Conservation (phyloP, 2,797 vertebrate genomes). For the Spinibarbus caldwelli region DNA sequence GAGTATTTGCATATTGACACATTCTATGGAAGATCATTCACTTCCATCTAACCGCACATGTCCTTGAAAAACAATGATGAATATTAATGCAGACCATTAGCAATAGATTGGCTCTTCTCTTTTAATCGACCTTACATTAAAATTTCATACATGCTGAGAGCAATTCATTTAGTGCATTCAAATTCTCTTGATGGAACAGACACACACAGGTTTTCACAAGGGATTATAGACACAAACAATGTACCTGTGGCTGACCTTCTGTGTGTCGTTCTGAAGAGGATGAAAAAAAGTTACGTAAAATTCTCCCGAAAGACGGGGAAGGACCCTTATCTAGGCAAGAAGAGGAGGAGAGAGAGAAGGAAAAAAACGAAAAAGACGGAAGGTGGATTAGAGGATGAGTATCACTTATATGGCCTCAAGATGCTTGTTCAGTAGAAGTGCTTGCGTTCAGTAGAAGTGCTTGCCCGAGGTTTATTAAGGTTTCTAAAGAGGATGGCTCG, state of each 20-base stretch:
- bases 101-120: slow-evolving; percentile 13
- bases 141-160: slow-evolving; percentile 10
- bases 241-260: slow-evolving; percentile 58
- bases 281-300: slow-evolving; percentile 71
- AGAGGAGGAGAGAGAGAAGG: slow-evolving; percentile 27
- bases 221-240: slow-evolving; percentile 45
- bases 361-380: neutral
- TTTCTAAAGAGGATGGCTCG: neutral
- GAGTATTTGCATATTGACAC: slow-evolving; percentile 4
- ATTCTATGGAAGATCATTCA: neutral
- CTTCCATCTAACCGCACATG: neutral
- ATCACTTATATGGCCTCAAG: neutral
- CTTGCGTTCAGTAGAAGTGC: too few species aligned
- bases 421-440: slow-evolving; percentile 10
- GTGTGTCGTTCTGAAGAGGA: slow-evolving; percentile 59
- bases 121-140: slow-evolving; percentile 13
- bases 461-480: slow-evolving; percentile 14
- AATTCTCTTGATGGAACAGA: neutral
- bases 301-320: slow-evolving; percentile 71
- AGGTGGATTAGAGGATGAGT: neutral
- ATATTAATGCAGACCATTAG: slow-evolving; percentile 35
- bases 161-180: neutral
- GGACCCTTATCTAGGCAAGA: slow-evolving; percentile 65
- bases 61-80: slow-evolving; percentile 25
- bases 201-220: neutral